Conservation (phyloP, 2,888 invertebrate genomes). For the Phalera bucephala region DNA sequence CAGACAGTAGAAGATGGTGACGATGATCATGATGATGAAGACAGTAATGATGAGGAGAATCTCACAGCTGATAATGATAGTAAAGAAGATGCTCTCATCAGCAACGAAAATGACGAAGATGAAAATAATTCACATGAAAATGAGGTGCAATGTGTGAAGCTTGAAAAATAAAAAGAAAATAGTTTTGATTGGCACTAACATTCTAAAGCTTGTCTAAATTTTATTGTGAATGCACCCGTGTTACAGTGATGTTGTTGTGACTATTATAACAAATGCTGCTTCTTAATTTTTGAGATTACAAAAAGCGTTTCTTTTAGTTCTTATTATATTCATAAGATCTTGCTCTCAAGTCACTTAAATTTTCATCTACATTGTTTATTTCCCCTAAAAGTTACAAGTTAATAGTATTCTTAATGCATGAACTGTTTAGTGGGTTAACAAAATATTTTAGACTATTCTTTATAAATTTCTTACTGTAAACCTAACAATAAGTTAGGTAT, state of each 20-base stretch:
- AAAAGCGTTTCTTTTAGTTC: conserved; percentile 7
- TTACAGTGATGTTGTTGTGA: conserved; percentile 9
- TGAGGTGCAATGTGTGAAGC: conserved; percentile 56
- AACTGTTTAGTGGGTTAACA: too few species aligned
- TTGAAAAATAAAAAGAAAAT: conserved; percentile 27
- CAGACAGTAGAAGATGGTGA: too few species aligned
- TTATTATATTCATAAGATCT: background rate
- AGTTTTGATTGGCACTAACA: conserved; percentile 63
- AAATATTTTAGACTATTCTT: too few species aligned
- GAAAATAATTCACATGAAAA: conserved; percentile 40
- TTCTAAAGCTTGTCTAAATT: conserved; percentile 40
- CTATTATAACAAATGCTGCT: conserved; percentile 4
- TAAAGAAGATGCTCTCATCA: conserved; percentile 6
- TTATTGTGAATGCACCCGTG: conserved; percentile 5
- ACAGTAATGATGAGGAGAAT: conserved; percentile 11
- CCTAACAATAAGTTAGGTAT: too few species aligned
- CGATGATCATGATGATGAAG: conserved; percentile 6
- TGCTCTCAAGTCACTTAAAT: too few species aligned
- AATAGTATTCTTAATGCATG: too few species aligned
- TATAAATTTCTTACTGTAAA: too few species aligned
- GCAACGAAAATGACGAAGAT: conserved; percentile 32
- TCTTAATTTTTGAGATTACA: background rate
- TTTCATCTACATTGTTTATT: too few species aligned
- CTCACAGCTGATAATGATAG: conserved; percentile 16
- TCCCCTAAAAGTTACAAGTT: too few species aligned